Percentiles rank a stretch among this genome's conserved stretches.
Conservation (phyloP, 53 echinoderm and acorn worm species). For the Patiria pectinifera region DNA sequence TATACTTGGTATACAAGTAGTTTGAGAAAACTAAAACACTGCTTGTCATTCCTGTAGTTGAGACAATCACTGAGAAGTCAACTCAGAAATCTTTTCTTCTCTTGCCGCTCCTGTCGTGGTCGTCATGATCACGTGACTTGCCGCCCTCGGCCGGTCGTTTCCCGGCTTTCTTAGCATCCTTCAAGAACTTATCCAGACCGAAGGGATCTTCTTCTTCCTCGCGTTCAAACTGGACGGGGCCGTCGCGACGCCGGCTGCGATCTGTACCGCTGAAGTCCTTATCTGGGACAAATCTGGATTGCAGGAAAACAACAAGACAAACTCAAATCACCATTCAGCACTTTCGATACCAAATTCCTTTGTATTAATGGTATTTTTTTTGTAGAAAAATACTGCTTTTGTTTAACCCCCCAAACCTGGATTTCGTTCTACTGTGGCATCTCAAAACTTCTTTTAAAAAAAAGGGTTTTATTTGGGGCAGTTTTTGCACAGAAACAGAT, state of each 20-base stretch:
- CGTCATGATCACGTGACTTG: constrained; percentile 80
- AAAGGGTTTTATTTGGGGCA: too few species aligned
- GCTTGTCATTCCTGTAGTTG: not conserved
- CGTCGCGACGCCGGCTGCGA: constrained; percentile 85
- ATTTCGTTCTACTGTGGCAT: too few species aligned
- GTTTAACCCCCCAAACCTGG: too few species aligned
- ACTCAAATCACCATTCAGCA: too few species aligned
- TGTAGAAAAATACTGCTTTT: too few species aligned
- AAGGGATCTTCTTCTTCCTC: constrained; percentile 98
- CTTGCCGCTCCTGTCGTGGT: constrained; percentile 93
- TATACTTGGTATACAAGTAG: not conserved
- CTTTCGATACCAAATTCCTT: too few species aligned
- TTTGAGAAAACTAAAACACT: not conserved
- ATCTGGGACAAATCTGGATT: constrained; percentile 95
- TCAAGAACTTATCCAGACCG: constrained; percentile 97
- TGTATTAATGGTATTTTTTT: too few species aligned
- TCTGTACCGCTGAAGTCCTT: constrained; percentile 97
- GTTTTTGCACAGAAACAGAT: too few species aligned
- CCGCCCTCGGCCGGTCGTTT: constrained; percentile 90
- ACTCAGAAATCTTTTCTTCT: constrained; percentile 87
- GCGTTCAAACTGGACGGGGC: constrained; percentile 97
- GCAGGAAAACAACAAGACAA: not conserved
- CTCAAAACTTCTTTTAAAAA: too few species aligned
- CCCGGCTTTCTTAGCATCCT: constrained; percentile 94
- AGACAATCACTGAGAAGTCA: not conserved